Evolutionary conservation across 2,888 invertebrate species (phyloP), one percentile per base, ranked within the genome.

Genomic region (Cerceris rybyensis): DNA sequence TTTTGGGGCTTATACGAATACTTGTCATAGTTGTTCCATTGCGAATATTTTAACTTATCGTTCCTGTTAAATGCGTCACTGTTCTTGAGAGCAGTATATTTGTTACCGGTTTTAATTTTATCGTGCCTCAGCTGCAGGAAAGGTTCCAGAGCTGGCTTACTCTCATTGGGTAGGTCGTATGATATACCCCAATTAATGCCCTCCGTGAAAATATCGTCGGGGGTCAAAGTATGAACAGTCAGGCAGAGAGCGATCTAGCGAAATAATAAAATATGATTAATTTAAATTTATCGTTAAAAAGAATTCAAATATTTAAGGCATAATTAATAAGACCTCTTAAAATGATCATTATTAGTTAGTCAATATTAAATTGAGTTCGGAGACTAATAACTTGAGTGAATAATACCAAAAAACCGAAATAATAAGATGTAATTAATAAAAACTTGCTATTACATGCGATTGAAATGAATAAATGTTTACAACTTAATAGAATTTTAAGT

Each of bases 151-250:
- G 88, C 90, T 13, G 92, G 88, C 68, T 91, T 92, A 69, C 90
- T 93, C 74, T 92, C 92, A 84, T 93, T 93, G 4, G 93, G 93
- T 46, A 93, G 80, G 69, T 94, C 93, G 66, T 96, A 96, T 0
- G 96, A 95, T 50, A 96, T 94, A 59, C 95, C 96, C 95, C 96
- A 96, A 90, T 96, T 96, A 14, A 96, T 89, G 0, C 95, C 95
- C 88, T 95, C 95, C 9, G 95, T 94, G 85, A 95, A 94, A 63
- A 94, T 94, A 4, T 90, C 86, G 79, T 92, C 92, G 8, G 90
- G 84, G 0, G 92, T 90, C 74, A 92, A 67, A 5, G 92, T 92
- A 78, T 91, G 89, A 55, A 95, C 93, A 41, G 95, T 95, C 92
- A 95, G 88, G 83, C 95, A 95, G 39, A 94, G 93, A 0, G 95